Percentiles rank a stretch among this genome's conserved stretches.
Conservation (phyloP, 2,888 invertebrate species). For the Siphlonurus alternatus region DNA sequence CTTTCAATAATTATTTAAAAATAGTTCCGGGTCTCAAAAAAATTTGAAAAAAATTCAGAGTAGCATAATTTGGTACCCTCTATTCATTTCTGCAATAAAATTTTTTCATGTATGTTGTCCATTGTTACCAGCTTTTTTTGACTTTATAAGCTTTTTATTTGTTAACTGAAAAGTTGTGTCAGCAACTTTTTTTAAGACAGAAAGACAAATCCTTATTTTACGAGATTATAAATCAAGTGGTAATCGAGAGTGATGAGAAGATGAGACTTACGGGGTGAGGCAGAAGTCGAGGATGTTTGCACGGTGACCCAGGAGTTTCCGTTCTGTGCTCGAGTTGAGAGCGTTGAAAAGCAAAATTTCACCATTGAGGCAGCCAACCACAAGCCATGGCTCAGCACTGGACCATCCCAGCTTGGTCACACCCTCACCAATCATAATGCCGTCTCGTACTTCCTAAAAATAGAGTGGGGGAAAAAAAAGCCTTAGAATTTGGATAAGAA, state of each 20-base stretch:
- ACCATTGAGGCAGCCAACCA: background rate
- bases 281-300: slow-evolving; percentile 2
- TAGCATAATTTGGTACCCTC: no score
- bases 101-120: no score
- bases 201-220: background rate
- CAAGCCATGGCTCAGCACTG: background rate
- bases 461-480: no score
- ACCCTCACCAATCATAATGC: background rate
- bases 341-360: background rate
- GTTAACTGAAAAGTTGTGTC: background rate
- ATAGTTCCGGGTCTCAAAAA: no score
- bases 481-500: no score
- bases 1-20: no score
- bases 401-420: background rate
- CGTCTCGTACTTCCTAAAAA: background rate
- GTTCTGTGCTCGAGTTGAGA: background rate
- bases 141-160: background rate
- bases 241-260: no score
- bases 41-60: no score
- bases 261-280: background rate
- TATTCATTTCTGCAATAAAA: no score
- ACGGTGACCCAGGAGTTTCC: background rate
- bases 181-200: background rate
- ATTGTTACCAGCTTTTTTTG: no score
- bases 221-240: no score